Evolutionary conservation across 2,113 vertebrate genomes (phyloP), one percentile per base, ranked within the genome.

Genomic region (Brachyhypopomus occidentalis): DNA sequence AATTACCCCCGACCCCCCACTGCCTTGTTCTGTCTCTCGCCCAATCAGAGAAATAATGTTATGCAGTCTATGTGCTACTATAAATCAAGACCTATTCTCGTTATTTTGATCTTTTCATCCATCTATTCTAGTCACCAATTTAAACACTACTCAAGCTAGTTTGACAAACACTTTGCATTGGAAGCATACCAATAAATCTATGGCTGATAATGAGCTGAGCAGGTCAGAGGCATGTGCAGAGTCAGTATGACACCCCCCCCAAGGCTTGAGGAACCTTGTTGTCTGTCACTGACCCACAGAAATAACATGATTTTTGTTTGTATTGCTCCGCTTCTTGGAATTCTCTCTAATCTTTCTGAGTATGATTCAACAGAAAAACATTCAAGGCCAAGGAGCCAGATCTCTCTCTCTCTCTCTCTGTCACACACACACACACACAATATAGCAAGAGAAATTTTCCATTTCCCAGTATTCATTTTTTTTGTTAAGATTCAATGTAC

Each of bases 151-250:
- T 14, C 9, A 6, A 6, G 16, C 27, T 36, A 48, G 58, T 80
- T 55, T 80, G 38, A 27, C 55, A 20, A 75, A 45, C 41, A 34
- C 6, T 55, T 55, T 23, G 5, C 3, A 36, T 41, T 4, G 55
- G 17, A 52, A 62, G 36, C 58, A 55, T 72, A 30, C 19, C 30
- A 48, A 56, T 38, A 79, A 79, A 79, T 72, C 25, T 52, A 19
- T 69, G 34, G 38, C n/a, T 19, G 41, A 80, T 73, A 80, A 64
- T 66, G 52, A 80, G 17, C 56, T 5, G 27, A 17, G 56, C 67
- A 72, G 23, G 16, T 20, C 20, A 55, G 19, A 52, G 59, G 70
- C 27, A 52, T 16, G 2, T 59, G 67, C 23, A 60, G 56, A 79
- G 55, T 23, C 7, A 34, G 36, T 41, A 16, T 60, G 34, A 55